Percentiles rank a stretch among this genome's conserved stretches.
phyloP scores from a whole-genome alignment of 2,888 invertebrate genomes.

The Villa cingulata region DNA sequence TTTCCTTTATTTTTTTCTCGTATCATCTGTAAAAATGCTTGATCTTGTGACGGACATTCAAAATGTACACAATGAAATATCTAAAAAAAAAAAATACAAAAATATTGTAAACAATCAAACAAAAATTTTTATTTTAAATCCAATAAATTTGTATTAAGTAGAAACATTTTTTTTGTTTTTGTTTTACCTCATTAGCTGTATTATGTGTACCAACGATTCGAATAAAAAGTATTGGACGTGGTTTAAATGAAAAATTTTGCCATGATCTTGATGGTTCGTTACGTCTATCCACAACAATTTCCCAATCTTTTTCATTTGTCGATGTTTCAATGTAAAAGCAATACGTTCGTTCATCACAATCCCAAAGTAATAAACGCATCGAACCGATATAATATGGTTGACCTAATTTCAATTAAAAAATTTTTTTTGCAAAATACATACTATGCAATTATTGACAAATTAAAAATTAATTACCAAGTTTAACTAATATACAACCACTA shows the following conservation, averaged over 20 bases:
- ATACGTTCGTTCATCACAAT: slow-evolving; percentile 89
- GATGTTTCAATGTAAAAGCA: slow-evolving; percentile 94
- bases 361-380: slow-evolving; percentile 89
- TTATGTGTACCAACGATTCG: slow-evolving; percentile 93
- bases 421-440: too few relatives aligned
- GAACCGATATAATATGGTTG: slow-evolving; percentile 91
- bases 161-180: background rate
- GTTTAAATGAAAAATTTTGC: slow-evolving; percentile 79
- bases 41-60: slow-evolving; percentile 74
- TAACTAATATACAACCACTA: slow-evolving; percentile 86
- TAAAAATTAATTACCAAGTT: slow-evolving; percentile 54
- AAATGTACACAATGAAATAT: slow-evolving; percentile 97
- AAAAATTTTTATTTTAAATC: background rate
- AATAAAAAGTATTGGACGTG: slow-evolving; percentile 81
- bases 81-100: slow-evolving; percentile 35
- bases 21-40: slow-evolving; percentile 19
- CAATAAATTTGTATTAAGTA: too few relatives aligned
- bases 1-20: background rate
- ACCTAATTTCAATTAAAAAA: slow-evolving; percentile 28
- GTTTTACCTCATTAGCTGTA: slow-evolving; percentile 85
- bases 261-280: slow-evolving; percentile 80
- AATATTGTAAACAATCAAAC: slow-evolving; percentile 5
- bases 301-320: slow-evolving; percentile 85
- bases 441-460: too few relatives aligned
- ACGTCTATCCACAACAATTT: slow-evolving; percentile 76